Conservation (phyloP, 2,797 vertebrate species). For the Gymnopithys bicolor region DNA sequence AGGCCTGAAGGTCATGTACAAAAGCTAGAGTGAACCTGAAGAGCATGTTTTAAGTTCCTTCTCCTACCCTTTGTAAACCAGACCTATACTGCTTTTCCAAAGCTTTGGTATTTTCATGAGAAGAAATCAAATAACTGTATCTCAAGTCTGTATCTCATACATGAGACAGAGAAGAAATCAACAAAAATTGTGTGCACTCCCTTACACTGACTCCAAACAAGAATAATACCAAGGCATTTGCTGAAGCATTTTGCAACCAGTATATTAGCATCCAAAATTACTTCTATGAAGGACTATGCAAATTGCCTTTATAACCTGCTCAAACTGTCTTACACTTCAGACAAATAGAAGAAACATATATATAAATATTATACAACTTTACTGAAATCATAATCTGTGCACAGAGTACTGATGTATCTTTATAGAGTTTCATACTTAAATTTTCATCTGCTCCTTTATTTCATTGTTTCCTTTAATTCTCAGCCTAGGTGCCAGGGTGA, state of each 20-base stretch:
- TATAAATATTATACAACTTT: background rate
- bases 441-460: background rate
- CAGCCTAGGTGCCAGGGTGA: background rate
- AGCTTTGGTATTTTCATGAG: background rate
- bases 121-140: background rate
- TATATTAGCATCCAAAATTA: background rate
- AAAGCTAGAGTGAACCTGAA: background rate
- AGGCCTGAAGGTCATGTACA: background rate
- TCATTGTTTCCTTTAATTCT: background rate
- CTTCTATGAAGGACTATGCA: background rate
- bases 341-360: background rate
- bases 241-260: background rate
- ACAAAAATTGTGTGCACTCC: background rate
- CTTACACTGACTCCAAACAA: background rate
- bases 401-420: background rate
- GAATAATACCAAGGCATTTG: background rate
- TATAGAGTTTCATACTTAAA: background rate
- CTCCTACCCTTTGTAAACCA: background rate
- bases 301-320: background rate
- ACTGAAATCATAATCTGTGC: background rate
- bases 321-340: background rate
- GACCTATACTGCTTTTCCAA: background rate
- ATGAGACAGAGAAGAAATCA: background rate
- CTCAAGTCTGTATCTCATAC: background rate
- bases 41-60: background rate